Evolutionary conservation across 2,888 invertebrate genomes (phyloP).

Genomic region (Agrypnus murinus): DNA sequence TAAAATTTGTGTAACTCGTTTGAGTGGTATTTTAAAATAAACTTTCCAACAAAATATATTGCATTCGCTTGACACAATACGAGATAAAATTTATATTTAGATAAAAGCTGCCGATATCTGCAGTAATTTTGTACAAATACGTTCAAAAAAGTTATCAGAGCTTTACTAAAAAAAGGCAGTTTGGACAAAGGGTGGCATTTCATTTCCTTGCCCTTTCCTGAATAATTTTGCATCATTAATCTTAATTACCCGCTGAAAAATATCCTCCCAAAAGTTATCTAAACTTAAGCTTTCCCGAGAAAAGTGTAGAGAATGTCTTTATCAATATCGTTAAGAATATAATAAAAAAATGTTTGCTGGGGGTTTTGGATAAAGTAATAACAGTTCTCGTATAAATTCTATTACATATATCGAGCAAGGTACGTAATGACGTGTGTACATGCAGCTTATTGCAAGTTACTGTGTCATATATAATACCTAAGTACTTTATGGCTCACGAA

Average conservation of each 20-base stretch:
- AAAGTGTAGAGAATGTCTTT: constrained; percentile 18
- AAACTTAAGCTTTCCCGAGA: neutral
- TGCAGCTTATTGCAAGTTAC: constrained; percentile 14
- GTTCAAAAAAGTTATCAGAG: constrained; percentile 18
- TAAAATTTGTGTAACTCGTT: constrained; percentile 48
- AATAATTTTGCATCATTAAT: constrained; percentile 29
- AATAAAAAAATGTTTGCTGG: neutral
- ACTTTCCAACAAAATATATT: constrained; percentile 37
- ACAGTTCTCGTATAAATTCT: neutral
- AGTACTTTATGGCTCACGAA: constrained; percentile 10
- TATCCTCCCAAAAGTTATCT: constrained; percentile 18
- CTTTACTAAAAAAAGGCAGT: constrained; percentile 10
- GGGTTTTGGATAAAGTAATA: constrained; percentile 21
- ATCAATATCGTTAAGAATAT: constrained; percentile 15
- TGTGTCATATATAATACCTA: constrained; percentile 4
- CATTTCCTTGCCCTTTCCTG: constrained; percentile 16
- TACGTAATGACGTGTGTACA: constrained; percentile 13
- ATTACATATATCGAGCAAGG: no score
- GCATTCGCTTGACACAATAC: constrained; percentile 20
- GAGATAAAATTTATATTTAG: constrained; percentile 28
- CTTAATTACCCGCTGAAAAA: constrained; percentile 28
- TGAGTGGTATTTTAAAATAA: constrained; percentile 33
- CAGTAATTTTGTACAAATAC: constrained; percentile 27
- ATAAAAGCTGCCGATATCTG: constrained; percentile 28
- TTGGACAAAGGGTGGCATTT: constrained; percentile 20